Base-by-base conservation (phyloP, 2,797 vertebrate genomes). In the Ibycter americanus region DNA sequence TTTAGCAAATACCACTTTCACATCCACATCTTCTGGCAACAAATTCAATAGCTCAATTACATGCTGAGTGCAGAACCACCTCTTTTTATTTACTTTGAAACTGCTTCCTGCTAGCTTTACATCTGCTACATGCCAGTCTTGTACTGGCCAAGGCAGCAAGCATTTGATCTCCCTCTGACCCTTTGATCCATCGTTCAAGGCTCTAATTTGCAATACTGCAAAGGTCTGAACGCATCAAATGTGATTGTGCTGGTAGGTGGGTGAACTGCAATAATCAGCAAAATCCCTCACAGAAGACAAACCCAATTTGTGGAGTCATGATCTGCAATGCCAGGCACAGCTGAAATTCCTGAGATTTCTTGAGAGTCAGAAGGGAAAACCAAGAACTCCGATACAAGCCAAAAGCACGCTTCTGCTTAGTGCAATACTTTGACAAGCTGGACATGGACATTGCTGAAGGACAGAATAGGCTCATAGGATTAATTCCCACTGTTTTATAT, bases 1-100 rank as follows among this genome's bases (percentile, higher is more conserved):
- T 92, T 86, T 34, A 86, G 80, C 56, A 93, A 92, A 90, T 34
- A 83, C 12, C 73, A 93, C 34, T 49, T 58, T 79, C 21, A 62
- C 4, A 34, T 54, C 46, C 23, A 27, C 36, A 72, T 38, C 36
- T 82, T 74, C 70, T 65, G 36, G 54, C 58, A 82, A 44, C 54
- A 46, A 84, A 92, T 78, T 89, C 32, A 59, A 36, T 20, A 77
- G 21, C 65, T 93, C 54, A 81, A 46, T 78, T 86, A 81, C 40
- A n/a, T 56, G 81, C 62, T 42, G 70, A 76, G n/a, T 31, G 11
- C 58, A 87, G 54, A 87, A 92, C 2, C 8, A 87, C 21, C 44
- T 92, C 58, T 44, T 91, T 77, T 66, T 66, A 78, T 79, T 84
- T 94, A 77, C 83, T 94, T 61, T 87, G 73, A 94, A 94, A 93